Base-by-base conservation (phyloP, 2,113 vertebrate genomes). In the Malurus elegans region DNA sequence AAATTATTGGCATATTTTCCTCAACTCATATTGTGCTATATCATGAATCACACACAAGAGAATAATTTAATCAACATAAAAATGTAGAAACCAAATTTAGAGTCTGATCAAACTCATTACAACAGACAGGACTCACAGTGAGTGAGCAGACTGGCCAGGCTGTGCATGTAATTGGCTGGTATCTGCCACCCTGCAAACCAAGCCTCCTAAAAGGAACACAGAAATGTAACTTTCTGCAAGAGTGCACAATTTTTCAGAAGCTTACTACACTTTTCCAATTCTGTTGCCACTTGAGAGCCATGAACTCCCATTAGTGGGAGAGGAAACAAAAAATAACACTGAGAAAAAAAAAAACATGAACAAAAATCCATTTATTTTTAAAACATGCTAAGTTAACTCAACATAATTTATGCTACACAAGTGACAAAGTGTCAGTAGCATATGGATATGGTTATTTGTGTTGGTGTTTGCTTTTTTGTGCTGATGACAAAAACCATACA, bases 361-460 rank as follows among this genome's bases (percentile, higher is more conserved):
- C 6, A 80, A 31, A 86, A 78, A 72, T 38, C 10, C 8, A 47
- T 67, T 92, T 90, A 28, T 69, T 88, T 86, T 79, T 56, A 66
- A 64, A 90, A 88, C 38, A 78, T 28, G 10, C 47, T 84, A 40
- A 67, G 24, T 69, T 92, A 85, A 48, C 32, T 66, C 79, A 48
- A 28, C 64, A 53, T 81, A 79, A 44, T 80, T 66, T 90, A 76
- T 40, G n/a, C 65, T 50, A 85, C 36, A 82, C 18, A 65, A 92
- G 25, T 84, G 71, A 69, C 79, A 78, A 91, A 93, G 16, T 79
- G 25, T 45, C 79, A 96, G 61, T 20, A 91, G 61, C 92, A 90
- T 94, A 97, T 75, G 79, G 88, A 86, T 61, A 42, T 88, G 85
- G 91, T 86, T 79, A 90, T 91, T 96, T 92, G n/a, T 92, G 75